Evolutionary conservation across 2,113 vertebrate genomes (phyloP).

Genomic region (Heterotilapia buettikoferi): DNA sequence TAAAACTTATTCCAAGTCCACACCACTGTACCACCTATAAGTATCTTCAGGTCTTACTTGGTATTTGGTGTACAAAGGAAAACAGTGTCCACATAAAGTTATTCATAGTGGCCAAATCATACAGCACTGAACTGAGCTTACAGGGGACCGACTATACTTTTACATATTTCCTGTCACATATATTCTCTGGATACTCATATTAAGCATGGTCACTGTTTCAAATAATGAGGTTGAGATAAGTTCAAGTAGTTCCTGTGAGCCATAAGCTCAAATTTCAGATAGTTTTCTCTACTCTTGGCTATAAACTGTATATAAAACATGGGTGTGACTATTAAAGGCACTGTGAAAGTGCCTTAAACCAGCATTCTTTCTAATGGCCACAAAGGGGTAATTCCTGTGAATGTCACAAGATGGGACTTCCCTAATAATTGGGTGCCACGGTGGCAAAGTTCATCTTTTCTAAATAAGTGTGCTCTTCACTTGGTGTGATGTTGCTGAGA

Average conservation of each 20-base stretch:
- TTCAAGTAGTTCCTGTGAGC: neutral
- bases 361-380: neutral
- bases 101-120: neutral
- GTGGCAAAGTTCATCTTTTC: neutral
- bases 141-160: neutral
- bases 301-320: neutral
- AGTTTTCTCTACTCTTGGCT: neutral
- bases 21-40: neutral
- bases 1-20: neutral
- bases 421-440: neutral
- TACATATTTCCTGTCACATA: neutral
- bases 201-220: neutral
- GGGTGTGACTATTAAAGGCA: neutral
- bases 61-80: accelerated
- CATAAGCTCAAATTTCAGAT: neutral
- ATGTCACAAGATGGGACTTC: neutral
- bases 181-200: neutral
- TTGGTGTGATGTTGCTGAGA: neutral
- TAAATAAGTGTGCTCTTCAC: neutral
- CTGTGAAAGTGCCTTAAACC: neutral
- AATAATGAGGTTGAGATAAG: neutral
- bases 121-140: accelerated
- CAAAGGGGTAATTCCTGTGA: neutral
- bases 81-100: neutral
- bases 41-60: neutral